phyloP scores from a whole-genome alignment of 2,797 vertebrate species.

The Tapirus indicus region DNA sequence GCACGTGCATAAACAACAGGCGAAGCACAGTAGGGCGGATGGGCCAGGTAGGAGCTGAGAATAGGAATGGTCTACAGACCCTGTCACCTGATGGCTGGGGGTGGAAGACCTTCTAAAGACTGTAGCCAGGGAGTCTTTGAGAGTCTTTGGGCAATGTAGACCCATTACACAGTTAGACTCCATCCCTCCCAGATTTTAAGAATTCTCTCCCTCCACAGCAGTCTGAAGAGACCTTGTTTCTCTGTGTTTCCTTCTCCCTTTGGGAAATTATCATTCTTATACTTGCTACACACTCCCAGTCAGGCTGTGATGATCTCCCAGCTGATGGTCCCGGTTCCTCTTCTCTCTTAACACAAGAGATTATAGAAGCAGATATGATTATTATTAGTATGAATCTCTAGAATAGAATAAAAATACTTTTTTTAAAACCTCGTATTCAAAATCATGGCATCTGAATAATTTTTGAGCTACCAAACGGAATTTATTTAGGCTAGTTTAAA shows the following conservation, averaged over 20 bases:
- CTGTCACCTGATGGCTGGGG: not conserved
- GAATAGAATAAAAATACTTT: conserved; percentile 41
- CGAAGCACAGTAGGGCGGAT: not conserved
- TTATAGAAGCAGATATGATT: not conserved
- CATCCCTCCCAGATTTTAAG: not conserved
- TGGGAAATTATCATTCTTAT: not conserved
- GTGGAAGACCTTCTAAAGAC: too few species aligned
- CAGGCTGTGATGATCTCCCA: not conserved
- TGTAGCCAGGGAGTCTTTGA: not conserved
- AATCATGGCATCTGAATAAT: conserved; percentile 67
- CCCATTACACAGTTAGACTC: not conserved
- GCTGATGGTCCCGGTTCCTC: not conserved
- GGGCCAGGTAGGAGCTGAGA: not conserved
- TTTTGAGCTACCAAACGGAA: conserved; percentile 70
- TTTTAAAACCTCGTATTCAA: conserved; percentile 54
- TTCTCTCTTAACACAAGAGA: not conserved
- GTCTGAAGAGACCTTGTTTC: not conserved
- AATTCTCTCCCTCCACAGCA: not conserved
- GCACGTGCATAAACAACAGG: accelerated
- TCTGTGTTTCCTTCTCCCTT: not conserved
- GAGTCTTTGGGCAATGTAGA: not conserved
- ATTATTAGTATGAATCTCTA: conserved; percentile 23
- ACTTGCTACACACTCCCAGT: not conserved
- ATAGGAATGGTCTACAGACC: too few species aligned
- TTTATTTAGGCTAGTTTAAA: conserved; percentile 83